phyloP scores from a whole-genome alignment of 2,888 invertebrate species.

The Arrhopalites spinosus region DNA sequence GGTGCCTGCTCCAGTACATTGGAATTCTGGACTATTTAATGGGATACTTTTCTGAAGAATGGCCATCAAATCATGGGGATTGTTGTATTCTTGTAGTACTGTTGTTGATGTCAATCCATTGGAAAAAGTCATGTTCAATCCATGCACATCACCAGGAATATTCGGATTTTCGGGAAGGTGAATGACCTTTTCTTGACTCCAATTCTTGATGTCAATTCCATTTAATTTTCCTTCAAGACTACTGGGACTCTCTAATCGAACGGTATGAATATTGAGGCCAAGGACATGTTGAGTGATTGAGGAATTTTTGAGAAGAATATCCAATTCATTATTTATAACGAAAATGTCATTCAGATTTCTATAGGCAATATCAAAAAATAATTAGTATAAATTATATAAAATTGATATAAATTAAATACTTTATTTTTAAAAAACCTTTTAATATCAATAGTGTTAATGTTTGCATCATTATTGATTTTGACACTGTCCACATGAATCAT shows the following conservation, averaged over 20 bases:
- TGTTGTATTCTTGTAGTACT: neutral
- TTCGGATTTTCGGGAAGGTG: neutral
- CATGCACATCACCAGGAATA: neutral
- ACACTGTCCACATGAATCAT: neutral
- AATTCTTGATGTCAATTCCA: neutral
- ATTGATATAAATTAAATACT: neutral
- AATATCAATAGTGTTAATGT: neutral
- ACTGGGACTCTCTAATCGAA: neutral
- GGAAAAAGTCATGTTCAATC: neutral
- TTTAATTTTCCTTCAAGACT: constrained; percentile 6
- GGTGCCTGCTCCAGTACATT: neutral
- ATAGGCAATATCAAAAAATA: neutral
- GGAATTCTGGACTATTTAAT: neutral
- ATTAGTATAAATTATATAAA: neutral
- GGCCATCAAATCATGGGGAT: neutral
- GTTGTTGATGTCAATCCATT: neutral
- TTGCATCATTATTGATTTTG: constrained; percentile 6
- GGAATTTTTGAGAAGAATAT: neutral
- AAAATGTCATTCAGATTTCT: constrained; percentile 8
- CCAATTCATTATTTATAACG: neutral
- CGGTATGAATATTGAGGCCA: neutral
- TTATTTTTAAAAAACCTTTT: constrained; percentile 13
- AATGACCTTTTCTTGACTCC: neutral
- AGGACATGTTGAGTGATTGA: neutral
- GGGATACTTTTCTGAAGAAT: neutral